Base-by-base conservation (phyloP, 2,113 vertebrate genomes). In the Mastomys natalensis region DNA sequence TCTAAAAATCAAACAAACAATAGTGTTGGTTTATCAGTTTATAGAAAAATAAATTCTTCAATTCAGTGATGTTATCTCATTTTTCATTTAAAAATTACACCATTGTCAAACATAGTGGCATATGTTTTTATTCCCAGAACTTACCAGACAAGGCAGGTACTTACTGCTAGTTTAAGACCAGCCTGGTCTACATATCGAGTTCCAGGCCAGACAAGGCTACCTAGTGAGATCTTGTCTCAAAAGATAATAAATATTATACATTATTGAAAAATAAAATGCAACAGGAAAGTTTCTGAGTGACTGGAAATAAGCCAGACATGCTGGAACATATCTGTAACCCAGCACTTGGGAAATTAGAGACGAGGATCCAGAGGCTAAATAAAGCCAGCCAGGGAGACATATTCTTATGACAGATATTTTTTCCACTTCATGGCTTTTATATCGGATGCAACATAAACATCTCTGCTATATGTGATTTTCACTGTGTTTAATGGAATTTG, bases 71-170 rank as follows among this genome's bases (percentile, higher is more conserved):
- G 15, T 37, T 55, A 29, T 62, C 7, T 48, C 22, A 29, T 22
- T 60, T 95, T 92, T 81, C 73, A 11, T 68, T 96, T 88, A 70
- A 92, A 89, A 80, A 40, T 37, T 51, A 64, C 16, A 73, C 62
- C 40, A 0, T 60, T 60, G 22, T 60, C 80, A 60, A 3, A 60
- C 34, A 82, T 40, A 16, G 80, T 40, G 10, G 37, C n/a, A 40
- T 1, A 29, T 40, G 37, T 7, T 40, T 82, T 82, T 60, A 60
- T 29, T 82, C n/a, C n/a, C 55, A 60, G 37, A 82, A 60, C 22
- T 29, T 55, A 26, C 3, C 73, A 60, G 80, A 60, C 21, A 40
- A 82, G 21, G 53, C 37, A 60, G 80, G 40, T n/a, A 60, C 26
- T 60, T 26, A 60, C 22, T 60, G 6, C 8, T 6, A 40, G 22